A percentile compares a stretch with the other conserved stretches of the same genome.
Conservation (phyloP, 2,113 vertebrate species). For the Coptodon bakossiorum region DNA sequence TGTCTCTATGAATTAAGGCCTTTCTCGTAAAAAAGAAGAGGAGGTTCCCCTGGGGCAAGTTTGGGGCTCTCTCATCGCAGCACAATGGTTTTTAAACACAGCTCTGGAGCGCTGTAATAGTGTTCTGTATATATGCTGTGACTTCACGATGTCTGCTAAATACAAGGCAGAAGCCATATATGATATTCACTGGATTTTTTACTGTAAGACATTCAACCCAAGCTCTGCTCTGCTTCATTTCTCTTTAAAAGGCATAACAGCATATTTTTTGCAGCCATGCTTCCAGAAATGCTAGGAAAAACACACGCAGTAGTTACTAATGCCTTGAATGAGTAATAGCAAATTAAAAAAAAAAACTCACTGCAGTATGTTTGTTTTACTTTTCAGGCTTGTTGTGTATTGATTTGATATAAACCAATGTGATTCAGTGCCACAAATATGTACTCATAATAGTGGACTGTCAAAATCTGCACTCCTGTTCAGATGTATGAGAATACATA, state of each 20-base stretch:
- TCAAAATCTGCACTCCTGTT: background rate
- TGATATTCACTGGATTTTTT: constrained; percentile 24
- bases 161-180: constrained; percentile 13
- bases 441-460: background rate
- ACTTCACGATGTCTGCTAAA: constrained; percentile 41
- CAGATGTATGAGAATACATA: background rate
- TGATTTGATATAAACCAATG: background rate
- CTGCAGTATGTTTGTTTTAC: background rate
- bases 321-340: background rate
- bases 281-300: background rate
- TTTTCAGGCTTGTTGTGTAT: background rate
- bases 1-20: constrained; percentile 48
- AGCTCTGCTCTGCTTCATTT: constrained; percentile 27
- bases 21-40: constrained; percentile 46
- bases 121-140: constrained; percentile 9
- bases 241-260: background rate
- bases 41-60: constrained; percentile 23
- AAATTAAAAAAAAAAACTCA: background rate
- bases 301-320: background rate
- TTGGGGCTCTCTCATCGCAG: constrained; percentile 19
- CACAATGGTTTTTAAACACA: constrained; percentile 37
- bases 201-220: background rate
- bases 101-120: constrained; percentile 17
- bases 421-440: background rate
- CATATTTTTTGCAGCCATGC: background rate